These are phyloP conservation scores for Uria aalge DNA, from an alignment of 2,113 vertebrate species.

Conservation along the genomic window DNA sequence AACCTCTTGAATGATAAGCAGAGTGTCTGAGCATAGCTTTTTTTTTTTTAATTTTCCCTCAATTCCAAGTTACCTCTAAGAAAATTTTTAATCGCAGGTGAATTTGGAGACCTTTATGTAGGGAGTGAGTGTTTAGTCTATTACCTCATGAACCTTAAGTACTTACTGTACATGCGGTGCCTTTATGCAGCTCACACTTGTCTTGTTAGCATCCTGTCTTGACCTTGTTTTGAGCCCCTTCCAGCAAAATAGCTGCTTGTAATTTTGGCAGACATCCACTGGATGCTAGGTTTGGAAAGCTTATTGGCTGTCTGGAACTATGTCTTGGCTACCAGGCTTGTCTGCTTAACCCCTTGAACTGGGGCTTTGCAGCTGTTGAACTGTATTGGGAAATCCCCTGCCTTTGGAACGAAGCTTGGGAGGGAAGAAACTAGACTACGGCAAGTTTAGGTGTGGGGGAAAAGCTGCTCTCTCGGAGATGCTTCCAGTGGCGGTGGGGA, in stretches of 20 bases:
- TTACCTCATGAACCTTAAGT: neutral
- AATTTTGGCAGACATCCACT: neutral
- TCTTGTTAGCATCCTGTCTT: constrained; percentile 24
- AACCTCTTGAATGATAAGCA: neutral
- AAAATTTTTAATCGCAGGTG: neutral
- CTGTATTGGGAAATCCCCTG: neutral
- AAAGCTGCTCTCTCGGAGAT: neutral
- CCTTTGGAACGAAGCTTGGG: neutral
- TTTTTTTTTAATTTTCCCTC: neutral
- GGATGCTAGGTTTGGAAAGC: neutral
- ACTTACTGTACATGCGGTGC: neutral
- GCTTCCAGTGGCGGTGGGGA: neutral
- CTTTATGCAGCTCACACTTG: neutral
- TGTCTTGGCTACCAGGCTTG: neutral
- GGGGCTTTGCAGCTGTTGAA: neutral
- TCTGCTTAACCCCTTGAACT: neutral
- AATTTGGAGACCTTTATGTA: neutral
- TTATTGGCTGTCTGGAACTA: neutral
- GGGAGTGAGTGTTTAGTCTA: neutral
- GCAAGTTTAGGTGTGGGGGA: neutral
- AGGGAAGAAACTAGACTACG: neutral
- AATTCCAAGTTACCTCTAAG: neutral
- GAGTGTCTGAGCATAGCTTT: neutral
- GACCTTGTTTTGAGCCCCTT: constrained; percentile 2
- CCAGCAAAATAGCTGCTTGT: neutral